Conservation (phyloP, 2,888 invertebrate species). For the Sminthurides aquaticus region DNA sequence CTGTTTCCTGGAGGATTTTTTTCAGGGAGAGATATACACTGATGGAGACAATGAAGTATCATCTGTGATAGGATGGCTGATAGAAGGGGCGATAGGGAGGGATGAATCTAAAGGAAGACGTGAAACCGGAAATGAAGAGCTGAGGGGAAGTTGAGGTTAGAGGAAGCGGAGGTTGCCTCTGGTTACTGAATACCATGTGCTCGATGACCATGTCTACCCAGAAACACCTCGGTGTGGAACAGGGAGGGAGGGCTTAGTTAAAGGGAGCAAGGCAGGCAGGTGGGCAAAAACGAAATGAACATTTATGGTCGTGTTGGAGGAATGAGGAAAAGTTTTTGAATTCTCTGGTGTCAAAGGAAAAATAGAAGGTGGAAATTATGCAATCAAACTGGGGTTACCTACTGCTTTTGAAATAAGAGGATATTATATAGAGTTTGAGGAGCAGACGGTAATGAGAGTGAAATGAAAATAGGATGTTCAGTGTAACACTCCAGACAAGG, state of each 20-base stretch:
- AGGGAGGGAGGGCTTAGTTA: no score
- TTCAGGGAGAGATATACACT: not conserved
- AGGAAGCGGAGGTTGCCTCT: not conserved
- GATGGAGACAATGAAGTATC: not conserved
- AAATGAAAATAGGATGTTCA: not conserved
- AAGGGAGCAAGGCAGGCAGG: no score
- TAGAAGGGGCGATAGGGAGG: not conserved
- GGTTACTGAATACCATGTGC: not conserved
- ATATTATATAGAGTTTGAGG: no score
- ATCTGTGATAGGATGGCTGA: not conserved
- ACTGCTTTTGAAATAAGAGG: no score
- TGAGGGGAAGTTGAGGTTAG: not conserved
- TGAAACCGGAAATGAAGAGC: not conserved
- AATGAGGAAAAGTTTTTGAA: no score
- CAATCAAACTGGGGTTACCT: no score
- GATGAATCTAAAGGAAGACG: not conserved
- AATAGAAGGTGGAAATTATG: no score
- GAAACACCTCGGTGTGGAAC: no score
- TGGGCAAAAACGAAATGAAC: no score
- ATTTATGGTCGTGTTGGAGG: no score
- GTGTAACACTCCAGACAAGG: not conserved
- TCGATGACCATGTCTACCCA: not conserved
- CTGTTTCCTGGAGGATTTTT: not conserved
- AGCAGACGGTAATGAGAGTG: no score
- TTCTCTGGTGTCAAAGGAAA: no score